These are phyloP conservation scores for Nymphalis io DNA, from an alignment of 1,140 invertebrate species.

Conservation along the genomic window DNA sequence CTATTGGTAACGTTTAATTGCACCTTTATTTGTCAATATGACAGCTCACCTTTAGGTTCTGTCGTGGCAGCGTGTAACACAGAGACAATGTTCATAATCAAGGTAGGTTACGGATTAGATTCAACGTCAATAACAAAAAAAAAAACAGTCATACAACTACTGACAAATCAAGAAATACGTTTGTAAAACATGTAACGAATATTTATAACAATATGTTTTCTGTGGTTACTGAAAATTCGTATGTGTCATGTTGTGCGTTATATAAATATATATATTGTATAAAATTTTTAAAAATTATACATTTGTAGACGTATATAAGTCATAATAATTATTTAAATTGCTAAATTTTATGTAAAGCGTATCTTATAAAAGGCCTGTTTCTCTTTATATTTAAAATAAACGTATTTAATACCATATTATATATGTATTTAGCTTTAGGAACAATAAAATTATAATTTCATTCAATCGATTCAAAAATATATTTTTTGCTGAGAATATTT, in stretches of 20 bases:
- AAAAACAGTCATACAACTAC: constrained; percentile 30
- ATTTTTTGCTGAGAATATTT: background rate
- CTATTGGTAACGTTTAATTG: too few relatives aligned
- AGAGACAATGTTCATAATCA: constrained; percentile 72
- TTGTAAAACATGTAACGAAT: background rate
- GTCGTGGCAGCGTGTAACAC: constrained; percentile 76
- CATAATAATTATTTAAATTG: background rate
- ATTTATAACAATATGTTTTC: background rate
- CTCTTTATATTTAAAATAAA: background rate
- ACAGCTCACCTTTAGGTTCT: constrained; percentile 76
- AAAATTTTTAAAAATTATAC: background rate
- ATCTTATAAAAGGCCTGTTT: background rate
- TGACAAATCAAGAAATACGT: constrained; percentile 18
- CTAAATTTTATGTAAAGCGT: constrained; percentile 4
- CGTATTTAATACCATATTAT: background rate
- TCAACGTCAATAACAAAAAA: constrained; percentile 22
- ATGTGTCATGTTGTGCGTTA: background rate
- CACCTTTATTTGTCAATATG: too few relatives aligned
- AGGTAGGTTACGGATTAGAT: constrained; percentile 44
- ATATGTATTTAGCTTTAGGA: background rate
- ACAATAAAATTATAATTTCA: background rate
- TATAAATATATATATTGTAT: background rate
- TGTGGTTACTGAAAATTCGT: background rate
- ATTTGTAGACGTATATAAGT: background rate
- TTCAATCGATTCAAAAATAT: background rate